Conservation (phyloP, 1,140 invertebrate species). For the Caenorhabditis remanei region DNA sequence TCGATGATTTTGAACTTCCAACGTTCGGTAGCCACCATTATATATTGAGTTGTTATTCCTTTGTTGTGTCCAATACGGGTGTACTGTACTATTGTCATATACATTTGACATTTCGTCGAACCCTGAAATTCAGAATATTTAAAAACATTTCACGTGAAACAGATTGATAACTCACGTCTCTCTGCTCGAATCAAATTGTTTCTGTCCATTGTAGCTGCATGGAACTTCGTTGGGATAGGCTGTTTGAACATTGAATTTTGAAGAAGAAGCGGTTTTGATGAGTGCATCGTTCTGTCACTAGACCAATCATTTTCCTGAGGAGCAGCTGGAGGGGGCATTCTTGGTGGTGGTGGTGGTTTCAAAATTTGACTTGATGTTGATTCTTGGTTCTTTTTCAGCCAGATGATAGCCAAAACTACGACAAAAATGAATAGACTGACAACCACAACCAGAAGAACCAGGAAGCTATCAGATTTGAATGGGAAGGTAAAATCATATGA, state of each 20-base stretch:
- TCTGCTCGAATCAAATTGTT: conserved; percentile 35
- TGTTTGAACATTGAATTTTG: conserved; percentile 60
- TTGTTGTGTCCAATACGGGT: conserved; percentile 25
- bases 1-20: conserved; percentile 49
- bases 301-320: conserved; percentile 52
- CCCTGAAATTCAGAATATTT: conserved; percentile 13
- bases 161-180: conserved; percentile 21
- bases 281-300: conserved; percentile 30
- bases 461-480: not conserved
- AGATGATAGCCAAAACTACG: conserved; percentile 43
- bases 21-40: conserved; percentile 48
- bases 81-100: conserved; percentile 58
- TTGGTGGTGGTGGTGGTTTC: conserved; percentile 60
- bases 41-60: conserved; percentile 49
- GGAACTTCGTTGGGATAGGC: conserved; percentile 6
- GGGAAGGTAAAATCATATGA: not conserved
- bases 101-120: conserved; percentile 59
- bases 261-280: conserved; percentile 54
- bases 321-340: conserved; percentile 57
- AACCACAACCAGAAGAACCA: not conserved
- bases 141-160: not conserved
- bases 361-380: not conserved
- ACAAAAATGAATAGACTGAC: conserved; percentile 50
- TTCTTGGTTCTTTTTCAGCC: conserved; percentile 55
- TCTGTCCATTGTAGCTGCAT: conserved; percentile 57